Percentiles rank a stretch among this genome's conserved stretches.
These are phyloP conservation scores for Aeoliscus strigatus DNA, from an alignment of 2,797 vertebrate species.

Conservation along the genomic window DNA sequence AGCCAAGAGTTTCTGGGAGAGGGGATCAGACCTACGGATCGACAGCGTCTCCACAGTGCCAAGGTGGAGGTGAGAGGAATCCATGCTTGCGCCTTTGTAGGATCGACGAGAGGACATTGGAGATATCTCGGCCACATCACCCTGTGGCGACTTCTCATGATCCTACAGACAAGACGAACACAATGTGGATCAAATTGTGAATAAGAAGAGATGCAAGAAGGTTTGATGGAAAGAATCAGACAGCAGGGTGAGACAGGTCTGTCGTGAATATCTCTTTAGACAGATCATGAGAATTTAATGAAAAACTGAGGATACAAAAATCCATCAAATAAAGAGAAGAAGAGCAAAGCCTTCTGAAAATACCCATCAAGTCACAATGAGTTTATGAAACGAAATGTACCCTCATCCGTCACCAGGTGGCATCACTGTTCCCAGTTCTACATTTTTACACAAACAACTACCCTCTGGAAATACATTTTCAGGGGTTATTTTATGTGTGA, in stretches of 20 bases:
- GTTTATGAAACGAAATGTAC: constrained; percentile 19
- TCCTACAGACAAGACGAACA: constrained; percentile 68
- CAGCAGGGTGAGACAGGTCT: no score
- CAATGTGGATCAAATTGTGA: constrained; percentile 14
- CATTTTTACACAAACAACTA: background rate
- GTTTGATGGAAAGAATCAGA: constrained; percentile 1
- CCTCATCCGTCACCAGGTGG: constrained; percentile 49
- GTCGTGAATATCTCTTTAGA: no score
- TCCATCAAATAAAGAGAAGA: constrained; percentile 7
- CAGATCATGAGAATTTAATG: background rate
- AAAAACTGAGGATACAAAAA: background rate
- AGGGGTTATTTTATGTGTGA: constrained; percentile 1
- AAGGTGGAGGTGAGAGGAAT: constrained; percentile 63
- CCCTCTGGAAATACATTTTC: no score
- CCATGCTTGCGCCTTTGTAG: constrained; percentile 59
- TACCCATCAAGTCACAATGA: constrained; percentile 8
- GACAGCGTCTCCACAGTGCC: constrained; percentile 63
- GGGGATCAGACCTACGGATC: constrained; percentile 72
- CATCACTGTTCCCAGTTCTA: constrained; percentile 14
- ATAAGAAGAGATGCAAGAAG: no score
- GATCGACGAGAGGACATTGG: constrained; percentile 78
- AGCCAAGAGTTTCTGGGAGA: constrained; percentile 75
- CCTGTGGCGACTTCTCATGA: constrained; percentile 59
- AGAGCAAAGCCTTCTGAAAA: constrained; percentile 39
- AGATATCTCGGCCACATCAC: constrained; percentile 73